phyloP scores from a whole-genome alignment of 2,113 vertebrate genomes.

The Hemichromis elongatus region DNA sequence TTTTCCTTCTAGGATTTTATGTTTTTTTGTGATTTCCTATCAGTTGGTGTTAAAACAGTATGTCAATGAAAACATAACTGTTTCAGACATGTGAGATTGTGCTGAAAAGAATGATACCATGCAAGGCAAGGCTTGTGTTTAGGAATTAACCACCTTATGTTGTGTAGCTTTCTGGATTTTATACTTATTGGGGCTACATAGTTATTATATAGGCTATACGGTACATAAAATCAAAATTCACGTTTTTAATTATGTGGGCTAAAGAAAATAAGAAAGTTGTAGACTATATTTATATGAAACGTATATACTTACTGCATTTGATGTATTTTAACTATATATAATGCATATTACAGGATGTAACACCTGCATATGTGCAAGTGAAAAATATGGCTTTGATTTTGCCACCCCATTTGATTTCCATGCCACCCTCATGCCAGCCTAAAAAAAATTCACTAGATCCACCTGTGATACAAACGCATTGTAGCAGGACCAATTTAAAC shows the following conservation, averaged over 20 bases:
- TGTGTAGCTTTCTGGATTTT: neutral
- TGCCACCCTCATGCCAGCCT: neutral
- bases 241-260: neutral
- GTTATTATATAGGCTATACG: accelerated
- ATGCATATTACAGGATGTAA: neutral
- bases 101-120: no score
- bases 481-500: neutral
- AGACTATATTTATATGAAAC: neutral
- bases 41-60: accelerated
- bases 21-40: neutral
- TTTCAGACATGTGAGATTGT: no score
- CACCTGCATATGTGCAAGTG: neutral
- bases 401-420: neutral
- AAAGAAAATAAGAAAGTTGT: neutral
- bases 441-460: neutral
- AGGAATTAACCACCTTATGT: neutral
- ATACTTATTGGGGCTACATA: neutral
- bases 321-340: neutral
- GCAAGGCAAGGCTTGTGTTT: neutral
- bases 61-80: neutral
- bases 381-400: neutral
- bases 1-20: neutral
- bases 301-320: neutral
- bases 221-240: neutral
- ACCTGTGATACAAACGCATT: neutral